These are phyloP conservation scores for Platorchestia sp. DNA, from an alignment of 1,140 invertebrate genomes.

Conservation along the genomic window DNA sequence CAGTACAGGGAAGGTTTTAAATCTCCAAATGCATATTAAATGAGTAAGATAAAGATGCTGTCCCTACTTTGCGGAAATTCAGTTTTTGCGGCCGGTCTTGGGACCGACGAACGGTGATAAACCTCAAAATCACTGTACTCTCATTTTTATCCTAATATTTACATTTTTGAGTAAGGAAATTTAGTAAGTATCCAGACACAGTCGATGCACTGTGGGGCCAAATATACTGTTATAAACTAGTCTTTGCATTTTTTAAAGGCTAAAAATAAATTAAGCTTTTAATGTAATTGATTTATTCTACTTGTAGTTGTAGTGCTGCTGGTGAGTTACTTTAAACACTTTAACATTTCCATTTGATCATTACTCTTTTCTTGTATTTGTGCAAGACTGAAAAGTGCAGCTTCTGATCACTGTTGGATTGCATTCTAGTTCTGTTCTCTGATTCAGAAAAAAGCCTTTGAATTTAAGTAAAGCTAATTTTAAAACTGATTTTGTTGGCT, in stretches of 20 bases:
- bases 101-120: too few relatives aligned
- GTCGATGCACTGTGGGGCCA: too few relatives aligned
- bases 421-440: background rate
- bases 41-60: too few relatives aligned
- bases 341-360: background rate
- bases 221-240: background rate
- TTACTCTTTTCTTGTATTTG: background rate
- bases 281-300: background rate
- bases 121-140: too few relatives aligned
- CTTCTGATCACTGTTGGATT: background rate
- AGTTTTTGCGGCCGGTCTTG: too few relatives aligned
- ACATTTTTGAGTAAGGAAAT: too few relatives aligned
- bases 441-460: background rate
- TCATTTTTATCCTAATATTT: too few relatives aligned
- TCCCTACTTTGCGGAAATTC: too few relatives aligned
- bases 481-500: background rate
- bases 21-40: too few relatives aligned
- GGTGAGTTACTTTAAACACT: background rate
- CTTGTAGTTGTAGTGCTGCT: background rate
- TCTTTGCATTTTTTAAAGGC: background rate
- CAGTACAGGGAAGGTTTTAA: too few relatives aligned
- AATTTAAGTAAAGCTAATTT: background rate
- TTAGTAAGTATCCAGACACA: too few relatives aligned
- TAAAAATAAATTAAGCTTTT: background rate
- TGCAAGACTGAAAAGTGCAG: background rate